A percentile compares a stretch with the other conserved stretches of the same genome.
Conservation (phyloP, 2,797 vertebrate genomes). For the Rhinophrynus dorsalis region DNA sequence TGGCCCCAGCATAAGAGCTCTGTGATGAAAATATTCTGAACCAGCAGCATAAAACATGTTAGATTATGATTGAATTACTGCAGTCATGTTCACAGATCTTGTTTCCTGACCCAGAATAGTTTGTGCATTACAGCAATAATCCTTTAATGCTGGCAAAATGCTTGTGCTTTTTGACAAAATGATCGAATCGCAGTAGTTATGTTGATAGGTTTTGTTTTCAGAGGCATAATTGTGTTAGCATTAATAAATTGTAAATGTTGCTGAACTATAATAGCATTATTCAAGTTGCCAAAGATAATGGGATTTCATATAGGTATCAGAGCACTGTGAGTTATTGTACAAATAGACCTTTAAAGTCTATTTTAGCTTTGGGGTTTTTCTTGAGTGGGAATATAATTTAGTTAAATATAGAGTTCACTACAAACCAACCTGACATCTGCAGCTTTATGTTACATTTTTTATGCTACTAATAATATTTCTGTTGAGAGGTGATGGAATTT, state of each 20-base stretch:
- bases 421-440: not conserved
- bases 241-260: slow-evolving; percentile 18
- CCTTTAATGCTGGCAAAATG: slow-evolving; percentile 14
- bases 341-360: not conserved
- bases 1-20: not conserved
- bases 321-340: not conserved
- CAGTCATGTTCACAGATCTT: not conserved
- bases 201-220: slow-evolving; percentile 12
- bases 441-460: slow-evolving; percentile 7
- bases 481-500: no score
- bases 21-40: slow-evolving; percentile 14
- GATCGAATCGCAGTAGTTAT: slow-evolving; percentile 7
- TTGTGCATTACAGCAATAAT: slow-evolving; percentile 20
- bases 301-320: not conserved
- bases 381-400: slow-evolving; percentile 7
- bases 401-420: not conserved
- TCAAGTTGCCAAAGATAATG: not conserved
- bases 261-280: not conserved
- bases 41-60: slow-evolving; percentile 18
- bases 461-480: not conserved
- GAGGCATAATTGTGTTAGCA: slow-evolving; percentile 11
- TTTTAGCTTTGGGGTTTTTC: slow-evolving; percentile 5
- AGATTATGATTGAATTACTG: slow-evolving; percentile 29
- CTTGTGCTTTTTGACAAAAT: slow-evolving; percentile 6
- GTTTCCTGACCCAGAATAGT: slow-evolving; percentile 25